Base-by-base conservation (phyloP, 2,888 invertebrate genomes). In the Trichopoda pennipes region DNA sequence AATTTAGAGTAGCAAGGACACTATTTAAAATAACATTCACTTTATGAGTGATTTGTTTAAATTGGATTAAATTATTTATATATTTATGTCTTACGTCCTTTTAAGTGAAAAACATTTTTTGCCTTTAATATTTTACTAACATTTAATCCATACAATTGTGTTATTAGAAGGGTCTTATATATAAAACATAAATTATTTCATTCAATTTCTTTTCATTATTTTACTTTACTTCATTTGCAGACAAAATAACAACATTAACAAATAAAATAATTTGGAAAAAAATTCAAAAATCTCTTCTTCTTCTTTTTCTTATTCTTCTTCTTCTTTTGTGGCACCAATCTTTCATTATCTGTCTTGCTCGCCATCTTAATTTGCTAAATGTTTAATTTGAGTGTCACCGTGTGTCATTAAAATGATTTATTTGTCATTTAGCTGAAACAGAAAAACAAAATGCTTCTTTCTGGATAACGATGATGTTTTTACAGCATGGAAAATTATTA, bases 341-440 rank as follows among this genome's bases (percentile, higher is more conserved):
- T 76, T 55, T 76, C 56, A 38, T 56, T 42, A 35, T 69, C 70
- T 56, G 28, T 69, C 53, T 55, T 44, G 12, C 23, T 21, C 47
- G 38, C 42, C 12, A 51, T 32, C 66, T 49, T 28, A 68, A 60
- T 60, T 51, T 61, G 44, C 14, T 23, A 61, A 28, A 53, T 51
- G 64, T 64, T 76, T 70, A 42, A 38, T 49, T 23, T 14, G 7
- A 53, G 44, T 72, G 64, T 51, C 78, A 64, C 64, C 49, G 66
- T 44, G 51, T 73, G 76, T 68, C 76, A 81, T 76, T 81, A 81
- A 76, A 81, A 81, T 81, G 76, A 81, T 73, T 76, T 81, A 81
- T 81, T 81, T 81, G 76, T 55, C 28, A 72, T 78, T 78, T 72
- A 72, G 58, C 14, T 58, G 23, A 12, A 51, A 63, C 17, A 14